Evolutionary conservation across 2,113 vertebrate species (phyloP).

Genomic region (Sinocyclocheilus grahami): DNA sequence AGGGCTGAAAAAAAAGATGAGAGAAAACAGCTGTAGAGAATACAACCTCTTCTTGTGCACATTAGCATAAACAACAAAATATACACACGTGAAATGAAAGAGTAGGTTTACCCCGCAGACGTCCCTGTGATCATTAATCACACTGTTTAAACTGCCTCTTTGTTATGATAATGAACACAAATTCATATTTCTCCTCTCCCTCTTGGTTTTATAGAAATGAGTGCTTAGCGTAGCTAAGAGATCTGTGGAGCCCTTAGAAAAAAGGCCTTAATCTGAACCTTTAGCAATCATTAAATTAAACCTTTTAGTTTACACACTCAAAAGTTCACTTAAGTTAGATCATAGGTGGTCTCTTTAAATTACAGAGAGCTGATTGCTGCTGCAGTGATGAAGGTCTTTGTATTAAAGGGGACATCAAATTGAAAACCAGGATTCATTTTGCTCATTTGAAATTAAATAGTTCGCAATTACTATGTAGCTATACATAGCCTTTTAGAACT

Average conservation of each 20-base stretch:
- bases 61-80: constrained; percentile 13
- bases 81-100: constrained; percentile 49
- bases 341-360: neutral
- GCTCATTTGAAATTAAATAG: neutral
- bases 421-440: neutral
- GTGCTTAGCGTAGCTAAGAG: neutral
- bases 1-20: neutral
- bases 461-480: neutral
- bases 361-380: neutral
- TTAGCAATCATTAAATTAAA: neutral
- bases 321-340: too few relatives aligned
- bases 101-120: constrained; percentile 34
- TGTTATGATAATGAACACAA: constrained; percentile 29
- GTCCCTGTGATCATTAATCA: constrained; percentile 44
- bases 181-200: neutral
- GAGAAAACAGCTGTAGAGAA: constrained; percentile 46
- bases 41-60: constrained; percentile 1
- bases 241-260: neutral
- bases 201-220: constrained; percentile 1
- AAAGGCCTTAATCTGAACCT: neutral
- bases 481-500: neutral
- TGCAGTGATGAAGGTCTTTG: neutral
- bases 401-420: constrained; percentile 3
- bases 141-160: constrained; percentile 41
- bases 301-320: neutral